Base-by-base conservation (phyloP, 2,113 vertebrate genomes). In the Capreolus pygargus region DNA sequence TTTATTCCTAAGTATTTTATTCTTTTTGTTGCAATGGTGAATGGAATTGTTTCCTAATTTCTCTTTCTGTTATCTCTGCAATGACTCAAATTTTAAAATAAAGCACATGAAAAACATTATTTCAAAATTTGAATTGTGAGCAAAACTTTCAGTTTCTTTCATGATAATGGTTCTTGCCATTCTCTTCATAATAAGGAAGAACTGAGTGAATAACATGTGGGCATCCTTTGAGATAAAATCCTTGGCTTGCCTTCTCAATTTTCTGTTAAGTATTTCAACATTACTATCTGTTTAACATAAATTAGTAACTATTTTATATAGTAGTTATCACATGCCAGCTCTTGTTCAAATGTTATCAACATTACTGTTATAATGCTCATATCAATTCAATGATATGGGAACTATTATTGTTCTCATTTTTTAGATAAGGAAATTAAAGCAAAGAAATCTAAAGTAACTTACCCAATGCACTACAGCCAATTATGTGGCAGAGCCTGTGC, bases 31-130 rank as follows among this genome's bases (percentile, higher is more conserved):
- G 9, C n/a, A 12, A 23, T 70, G 67, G 19, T 70, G n/a, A 70
- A 39, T 70, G n/a, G 67, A 70, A 39, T 23, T 36, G 5, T 70
- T 70, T 70, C 67, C 67, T 70, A 70, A 70, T 70, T 39, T 70
- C 67, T 70, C n/a, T 70, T 70, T 70, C 9, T 70, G 4, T 36
- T 70, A 36, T 70, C 19, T 70, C 21, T 36, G 67, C 27, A 90
- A 5, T 78, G 64, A 81, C 7, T 21, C 58, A 74, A 30, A 94
- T 86, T 96, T 83, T 28, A 86, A 95, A 95, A 81, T 52, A 74
- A 84, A 87, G 19, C 33, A 84, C 9, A 81, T 74, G n/a, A 96
- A 86, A 96, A 94, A n/a, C 11, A 50, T 93, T n/a, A 95, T 84
- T 47, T 15, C 64, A 81, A 90, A 43, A 64, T 74, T 43, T 94